phyloP scores from a whole-genome alignment of 2,113 vertebrate species.

The Atherinomorus stipes region DNA sequence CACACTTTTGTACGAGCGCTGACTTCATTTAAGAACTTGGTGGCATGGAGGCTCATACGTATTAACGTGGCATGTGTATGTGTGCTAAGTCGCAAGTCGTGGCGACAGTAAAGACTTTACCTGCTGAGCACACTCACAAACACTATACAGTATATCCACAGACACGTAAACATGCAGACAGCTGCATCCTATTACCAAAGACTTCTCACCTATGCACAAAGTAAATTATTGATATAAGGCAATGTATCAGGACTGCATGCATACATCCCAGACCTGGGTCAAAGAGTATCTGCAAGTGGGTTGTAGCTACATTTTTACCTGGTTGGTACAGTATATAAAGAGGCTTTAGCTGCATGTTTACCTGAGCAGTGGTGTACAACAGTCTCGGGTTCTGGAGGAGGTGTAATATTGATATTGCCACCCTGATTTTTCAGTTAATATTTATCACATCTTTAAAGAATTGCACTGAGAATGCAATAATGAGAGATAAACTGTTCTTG shows the following conservation, averaged over 20 bases:
- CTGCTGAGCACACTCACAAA: background rate
- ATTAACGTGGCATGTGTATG: conserved; percentile 97
- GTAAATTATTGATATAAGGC: conserved; percentile 91
- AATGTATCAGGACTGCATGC: conserved; percentile 92
- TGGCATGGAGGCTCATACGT: conserved; percentile 95
- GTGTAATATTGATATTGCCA: background rate
- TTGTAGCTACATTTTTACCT: conserved; percentile 1
- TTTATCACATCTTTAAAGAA: conserved; percentile 1
- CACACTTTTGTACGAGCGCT: conserved; percentile 96
- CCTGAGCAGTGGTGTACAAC: conserved; percentile 6
- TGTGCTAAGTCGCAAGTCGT: conserved; percentile 94
- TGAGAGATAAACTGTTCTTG: background rate
- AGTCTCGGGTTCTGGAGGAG: background rate
- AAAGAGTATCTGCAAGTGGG: conserved; percentile 39
- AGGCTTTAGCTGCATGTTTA: conserved; percentile 5
- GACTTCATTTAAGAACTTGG: conserved; percentile 92
- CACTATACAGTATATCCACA: conserved; percentile 30
- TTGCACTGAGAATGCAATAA: conserved; percentile 3
- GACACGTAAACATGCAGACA: conserved; percentile 27
- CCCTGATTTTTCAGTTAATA: background rate
- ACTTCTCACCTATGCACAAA: conserved; percentile 86
- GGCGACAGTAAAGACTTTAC: conserved; percentile 79
- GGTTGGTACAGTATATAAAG: background rate
- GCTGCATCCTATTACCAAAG: conserved; percentile 55
- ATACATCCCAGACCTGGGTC: conserved; percentile 66